phyloP scores from a whole-genome alignment of 2,113 vertebrate species.

The Rhabdomys dilectus region DNA sequence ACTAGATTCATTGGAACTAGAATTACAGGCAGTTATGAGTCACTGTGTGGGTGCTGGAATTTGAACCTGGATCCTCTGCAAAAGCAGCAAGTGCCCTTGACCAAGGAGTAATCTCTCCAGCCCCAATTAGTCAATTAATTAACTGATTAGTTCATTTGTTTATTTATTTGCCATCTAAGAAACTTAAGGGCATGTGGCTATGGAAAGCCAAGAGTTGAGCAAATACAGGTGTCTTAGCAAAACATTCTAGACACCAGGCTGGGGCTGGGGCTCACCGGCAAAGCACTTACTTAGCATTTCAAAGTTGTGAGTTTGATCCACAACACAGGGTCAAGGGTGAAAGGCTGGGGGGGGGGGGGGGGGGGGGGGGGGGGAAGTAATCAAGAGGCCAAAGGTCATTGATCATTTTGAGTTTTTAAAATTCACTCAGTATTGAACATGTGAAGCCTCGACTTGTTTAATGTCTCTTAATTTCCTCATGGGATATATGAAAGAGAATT shows the following conservation, averaged over 20 bases:
- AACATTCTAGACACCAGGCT: background rate
- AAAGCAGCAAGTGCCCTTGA: background rate
- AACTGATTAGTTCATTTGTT: background rate
- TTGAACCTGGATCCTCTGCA: background rate
- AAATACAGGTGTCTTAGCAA: background rate
- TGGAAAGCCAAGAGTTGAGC: background rate
- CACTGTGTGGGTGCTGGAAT: background rate
- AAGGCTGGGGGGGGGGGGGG: background rate
- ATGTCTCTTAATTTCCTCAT: background rate
- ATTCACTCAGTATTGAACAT: background rate
- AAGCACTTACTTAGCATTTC: background rate
- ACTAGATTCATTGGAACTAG: background rate
- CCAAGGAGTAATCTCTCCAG: background rate
- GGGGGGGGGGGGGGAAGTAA: background rate
- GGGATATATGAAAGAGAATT: background rate
- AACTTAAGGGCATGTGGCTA: background rate
- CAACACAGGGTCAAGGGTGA: background rate
- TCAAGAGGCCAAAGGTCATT: background rate
- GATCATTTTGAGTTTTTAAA: background rate
- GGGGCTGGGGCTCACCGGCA: background rate
- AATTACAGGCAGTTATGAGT: background rate
- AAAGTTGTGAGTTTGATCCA: background rate
- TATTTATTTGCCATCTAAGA: background rate
- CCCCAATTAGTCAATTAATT: background rate
- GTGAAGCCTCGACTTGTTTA: background rate